A percentile compares a stretch with the other conserved stretches of the same genome.
phyloP scores from a whole-genome alignment of 1,140 invertebrate genomes.

The Drosophila elegans region DNA sequence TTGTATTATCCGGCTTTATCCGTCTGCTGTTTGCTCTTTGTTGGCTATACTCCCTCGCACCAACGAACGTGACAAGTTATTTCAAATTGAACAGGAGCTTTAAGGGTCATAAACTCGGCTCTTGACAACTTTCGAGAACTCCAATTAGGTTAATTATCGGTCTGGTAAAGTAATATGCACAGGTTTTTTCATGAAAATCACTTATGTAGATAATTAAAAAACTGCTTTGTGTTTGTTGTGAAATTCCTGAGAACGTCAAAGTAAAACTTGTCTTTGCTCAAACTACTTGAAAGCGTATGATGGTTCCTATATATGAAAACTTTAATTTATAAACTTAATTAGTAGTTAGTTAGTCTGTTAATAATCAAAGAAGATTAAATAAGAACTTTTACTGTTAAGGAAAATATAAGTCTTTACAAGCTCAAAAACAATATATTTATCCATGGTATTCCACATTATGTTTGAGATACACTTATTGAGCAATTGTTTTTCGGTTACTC shows the following conservation, averaged over 20 bases:
- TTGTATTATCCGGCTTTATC: conserved; percentile 46
- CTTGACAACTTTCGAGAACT: conserved; percentile 32
- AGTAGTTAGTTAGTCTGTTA: too few species aligned
- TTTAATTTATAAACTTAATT: too few species aligned
- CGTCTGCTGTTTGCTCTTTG: conserved; percentile 26
- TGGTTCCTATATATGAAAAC: too few species aligned
- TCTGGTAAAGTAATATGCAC: conserved; percentile 8
- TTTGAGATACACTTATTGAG: conserved; percentile 4
- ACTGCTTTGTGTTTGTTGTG: background rate
- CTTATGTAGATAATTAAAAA: background rate
- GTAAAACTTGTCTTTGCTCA: too few species aligned
- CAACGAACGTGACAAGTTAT: conserved; percentile 25
- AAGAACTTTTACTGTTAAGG: too few species aligned
- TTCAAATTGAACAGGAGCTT: conserved; percentile 21
- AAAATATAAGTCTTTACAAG: too few species aligned
- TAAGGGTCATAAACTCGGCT: conserved; percentile 34
- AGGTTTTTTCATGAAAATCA: background rate
- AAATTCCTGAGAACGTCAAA: background rate
- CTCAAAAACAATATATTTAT: too few species aligned
- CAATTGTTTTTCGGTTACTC: conserved; percentile 8
- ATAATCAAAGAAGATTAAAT: too few species aligned
- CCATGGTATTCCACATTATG: background rate
- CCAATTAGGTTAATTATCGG: conserved; percentile 41
- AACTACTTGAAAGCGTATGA: too few species aligned
- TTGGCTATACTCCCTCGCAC: conserved; percentile 20